These are phyloP conservation scores for Volucella bombylans DNA, from an alignment of 2,888 invertebrate genomes.

Conservation along the genomic window DNA sequence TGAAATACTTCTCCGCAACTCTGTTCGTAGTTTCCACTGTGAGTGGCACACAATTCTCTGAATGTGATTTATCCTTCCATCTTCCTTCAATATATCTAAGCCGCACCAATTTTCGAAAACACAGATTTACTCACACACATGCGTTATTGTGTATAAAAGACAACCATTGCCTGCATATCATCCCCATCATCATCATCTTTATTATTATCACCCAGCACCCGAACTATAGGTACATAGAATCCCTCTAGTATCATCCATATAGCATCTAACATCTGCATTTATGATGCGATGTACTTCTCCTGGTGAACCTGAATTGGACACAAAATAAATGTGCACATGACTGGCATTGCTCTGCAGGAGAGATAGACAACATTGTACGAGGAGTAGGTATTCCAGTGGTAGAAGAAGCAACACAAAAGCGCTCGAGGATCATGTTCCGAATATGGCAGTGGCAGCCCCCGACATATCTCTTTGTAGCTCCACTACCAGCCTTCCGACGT, in stretches of 20 bases:
- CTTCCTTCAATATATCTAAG: constrained; percentile 43
- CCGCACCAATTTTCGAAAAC: constrained; percentile 38
- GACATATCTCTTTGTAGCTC: not conserved
- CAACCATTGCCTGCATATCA: constrained; percentile 29
- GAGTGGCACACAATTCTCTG: constrained; percentile 48
- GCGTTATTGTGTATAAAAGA: not conserved
- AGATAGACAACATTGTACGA: constrained; percentile 58
- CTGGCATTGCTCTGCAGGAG: constrained; percentile 42
- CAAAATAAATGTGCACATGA: constrained; percentile 67
- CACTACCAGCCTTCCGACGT: constrained; percentile 3
- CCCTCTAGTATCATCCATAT: constrained; percentile 41
- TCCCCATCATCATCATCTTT: constrained; percentile 47
- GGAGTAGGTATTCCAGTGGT: not conserved
- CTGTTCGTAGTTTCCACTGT: constrained; percentile 39
- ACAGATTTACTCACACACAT: constrained; percentile 12
- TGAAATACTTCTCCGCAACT: constrained; percentile 31
- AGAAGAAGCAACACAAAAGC: constrained; percentile 45
- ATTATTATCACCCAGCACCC: constrained; percentile 2
- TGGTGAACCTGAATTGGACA: constrained; percentile 59
- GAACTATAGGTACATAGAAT: not conserved
- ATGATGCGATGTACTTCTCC: constrained; percentile 40
- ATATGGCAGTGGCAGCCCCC: constrained; percentile 11
- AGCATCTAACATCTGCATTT: constrained; percentile 31
- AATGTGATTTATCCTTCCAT: constrained; percentile 48
- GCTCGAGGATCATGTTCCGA: constrained; percentile 53